Conservation (phyloP, 2,113 vertebrate genomes). For the Mola mola region DNA sequence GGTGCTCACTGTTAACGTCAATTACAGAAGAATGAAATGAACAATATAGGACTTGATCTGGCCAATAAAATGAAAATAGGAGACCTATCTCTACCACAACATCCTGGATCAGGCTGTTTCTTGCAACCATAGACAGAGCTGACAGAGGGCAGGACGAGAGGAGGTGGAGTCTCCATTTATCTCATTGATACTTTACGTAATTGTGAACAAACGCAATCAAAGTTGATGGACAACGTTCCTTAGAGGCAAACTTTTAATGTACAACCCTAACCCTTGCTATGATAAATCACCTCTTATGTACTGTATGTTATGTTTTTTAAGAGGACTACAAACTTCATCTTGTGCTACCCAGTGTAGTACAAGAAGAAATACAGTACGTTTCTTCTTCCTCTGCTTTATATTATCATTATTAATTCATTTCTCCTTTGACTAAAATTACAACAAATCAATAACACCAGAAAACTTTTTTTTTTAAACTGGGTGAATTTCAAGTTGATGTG, state of each 20-base stretch:
- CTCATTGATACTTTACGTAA: neutral
- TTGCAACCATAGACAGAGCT: too few species aligned
- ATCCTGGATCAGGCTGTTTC: neutral
- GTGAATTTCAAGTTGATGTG: constrained; percentile 28
- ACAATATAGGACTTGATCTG: neutral
- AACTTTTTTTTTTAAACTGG: constrained; percentile 28
- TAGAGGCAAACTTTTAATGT: too few species aligned
- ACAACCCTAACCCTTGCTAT: too few species aligned
- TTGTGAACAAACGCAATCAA: neutral
- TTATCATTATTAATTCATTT: too few species aligned
- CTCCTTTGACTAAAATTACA: too few species aligned
- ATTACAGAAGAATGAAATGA: neutral
- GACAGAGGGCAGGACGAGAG: neutral
- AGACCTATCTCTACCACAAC: neutral
- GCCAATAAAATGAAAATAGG: neutral
- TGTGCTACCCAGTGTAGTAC: too few species aligned
- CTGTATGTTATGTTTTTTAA: too few species aligned
- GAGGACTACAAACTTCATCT: too few species aligned
- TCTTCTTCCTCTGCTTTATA: too few species aligned
- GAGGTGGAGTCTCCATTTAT: neutral
- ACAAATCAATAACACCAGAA: too few species aligned
- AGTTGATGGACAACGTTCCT: neutral
- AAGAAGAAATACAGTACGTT: too few species aligned
- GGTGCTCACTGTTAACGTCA: neutral
- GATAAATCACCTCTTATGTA: too few species aligned